Evolutionary conservation across 2,113 vertebrate species (phyloP).

Genomic region (Mobula hypostoma): DNA sequence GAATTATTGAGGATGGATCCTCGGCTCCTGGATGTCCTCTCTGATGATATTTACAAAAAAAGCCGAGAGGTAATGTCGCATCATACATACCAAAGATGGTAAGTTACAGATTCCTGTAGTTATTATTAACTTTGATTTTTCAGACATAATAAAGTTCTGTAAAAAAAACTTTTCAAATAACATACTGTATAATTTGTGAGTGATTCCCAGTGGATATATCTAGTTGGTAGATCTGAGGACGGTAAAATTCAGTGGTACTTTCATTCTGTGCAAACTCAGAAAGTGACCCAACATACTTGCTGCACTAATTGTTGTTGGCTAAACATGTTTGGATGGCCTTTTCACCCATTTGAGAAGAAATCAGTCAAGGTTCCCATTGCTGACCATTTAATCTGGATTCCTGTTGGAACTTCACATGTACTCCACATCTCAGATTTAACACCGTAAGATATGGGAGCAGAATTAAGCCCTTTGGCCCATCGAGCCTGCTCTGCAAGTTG

Average conservation of each 20-base stretch:
- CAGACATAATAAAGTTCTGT: neutral
- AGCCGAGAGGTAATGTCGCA: too few relatives aligned
- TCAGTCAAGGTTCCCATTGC: neutral
- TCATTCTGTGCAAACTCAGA: too few relatives aligned
- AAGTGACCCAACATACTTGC: neutral
- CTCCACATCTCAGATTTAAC: neutral
- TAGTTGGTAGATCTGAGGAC: neutral
- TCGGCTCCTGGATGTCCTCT: too few relatives aligned
- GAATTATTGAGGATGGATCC: too few relatives aligned
- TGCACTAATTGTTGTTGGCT: neutral
- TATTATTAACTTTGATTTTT: slow-evolving; percentile 1
- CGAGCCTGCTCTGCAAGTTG: too few relatives aligned
- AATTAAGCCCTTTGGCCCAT: too few relatives aligned
- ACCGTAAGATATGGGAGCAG: too few relatives aligned
- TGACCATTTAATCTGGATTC: neutral
- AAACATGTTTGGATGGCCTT: neutral
- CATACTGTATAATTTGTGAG: neutral
- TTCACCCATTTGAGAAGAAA: neutral
- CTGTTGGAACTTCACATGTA: neutral
- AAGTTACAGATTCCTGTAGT: neutral
- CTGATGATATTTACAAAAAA: too few relatives aligned
- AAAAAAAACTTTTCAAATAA: neutral
- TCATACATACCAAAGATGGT: neutral
- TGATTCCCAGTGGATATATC: neutral
- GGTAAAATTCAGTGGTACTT: neutral